Evolutionary conservation across 2,888 invertebrate genomes (phyloP), one percentile per base, ranked within the genome.

Genomic region (Atrina japonica): DNA sequence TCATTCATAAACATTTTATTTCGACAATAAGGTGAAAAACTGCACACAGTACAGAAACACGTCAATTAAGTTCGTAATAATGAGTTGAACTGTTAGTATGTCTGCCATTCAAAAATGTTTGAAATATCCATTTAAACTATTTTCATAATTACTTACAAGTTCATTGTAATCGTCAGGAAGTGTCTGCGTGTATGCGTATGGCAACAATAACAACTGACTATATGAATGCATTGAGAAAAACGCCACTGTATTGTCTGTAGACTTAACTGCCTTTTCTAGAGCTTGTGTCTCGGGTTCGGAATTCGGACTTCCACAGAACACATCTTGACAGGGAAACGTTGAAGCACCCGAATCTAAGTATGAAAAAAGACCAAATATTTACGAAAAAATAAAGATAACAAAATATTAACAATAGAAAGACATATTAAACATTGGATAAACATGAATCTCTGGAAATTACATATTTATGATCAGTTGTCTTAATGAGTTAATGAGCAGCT

Each of bases 181-280:
- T 2, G 30, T 9, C 1, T n/a, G 21, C 11, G 35, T 21, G 16
- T 64, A 69, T 35, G 56, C 69, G 25, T 64, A 58, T 7, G 69
- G 69, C 14, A 69, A 14, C 21, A 69, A 18, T 1, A 69, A 29
- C 18, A 58, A 47, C 52, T 69, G 64, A 2, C 64, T 64, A 30
- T 69, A 69, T 9, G 56, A 47, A 41, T 69, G 69, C n/a, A 69
- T 49, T 7, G 69, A 69, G 23, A 69, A 47, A 14, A 64, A 69
- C 0, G 69, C 56, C 14, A 18, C 25, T 2, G 53, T 35, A 25
- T 50, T 29, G 1, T 21, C 27, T 11, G 69, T 64, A 14, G 7
- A 27, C 14, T 16, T 18, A 14, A 69, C 58, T 11, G 69, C 69
- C 1, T 3, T 18, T 11, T 56, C 23, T 9, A 64, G 35, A 3